A percentile compares a stretch with the other conserved stretches of the same genome.
Conservation (phyloP, 2,797 vertebrate genomes). For the Stomatorhinus walkeri region DNA sequence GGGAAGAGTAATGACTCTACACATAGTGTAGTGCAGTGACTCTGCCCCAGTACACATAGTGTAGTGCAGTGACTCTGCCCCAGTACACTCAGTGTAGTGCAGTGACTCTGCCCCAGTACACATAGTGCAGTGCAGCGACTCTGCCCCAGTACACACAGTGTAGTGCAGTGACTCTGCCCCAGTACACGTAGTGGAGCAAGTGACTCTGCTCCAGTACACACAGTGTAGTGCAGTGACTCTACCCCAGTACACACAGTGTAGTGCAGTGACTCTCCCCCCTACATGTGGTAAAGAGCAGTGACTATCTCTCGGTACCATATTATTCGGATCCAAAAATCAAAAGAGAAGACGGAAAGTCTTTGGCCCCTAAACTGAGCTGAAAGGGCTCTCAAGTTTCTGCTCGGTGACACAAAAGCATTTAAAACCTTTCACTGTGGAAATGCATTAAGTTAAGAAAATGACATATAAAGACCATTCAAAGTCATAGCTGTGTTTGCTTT, state of each 20-base stretch:
- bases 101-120: background rate
- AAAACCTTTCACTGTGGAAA: slow-evolving; percentile 39
- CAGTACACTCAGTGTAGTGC: background rate
- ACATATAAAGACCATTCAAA: slow-evolving; percentile 40
- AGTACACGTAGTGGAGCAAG: background rate
- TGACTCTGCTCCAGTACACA: background rate
- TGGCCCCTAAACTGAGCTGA: slow-evolving; percentile 49
- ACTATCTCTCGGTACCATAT: slow-evolving; percentile 38
- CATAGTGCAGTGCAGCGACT: background rate
- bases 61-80: background rate
- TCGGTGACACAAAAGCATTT: slow-evolving; percentile 35
- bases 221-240: background rate
- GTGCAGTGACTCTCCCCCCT: background rate
- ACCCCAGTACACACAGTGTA: background rate
- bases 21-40: background rate
- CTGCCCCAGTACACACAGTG: background rate
- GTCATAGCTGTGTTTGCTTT: slow-evolving; percentile 45
- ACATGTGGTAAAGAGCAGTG: background rate
- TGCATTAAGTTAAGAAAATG: slow-evolving; percentile 28
- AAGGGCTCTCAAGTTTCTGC: slow-evolving; percentile 35
- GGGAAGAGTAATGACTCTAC: background rate
- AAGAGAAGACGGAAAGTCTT: slow-evolving; percentile 44
- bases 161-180: background rate
- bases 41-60: background rate
- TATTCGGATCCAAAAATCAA: slow-evolving; percentile 38